Evolutionary conservation across 1,140 invertebrate genomes (phyloP).

Genomic region (Pseudomyrmex dendroicus): DNA sequence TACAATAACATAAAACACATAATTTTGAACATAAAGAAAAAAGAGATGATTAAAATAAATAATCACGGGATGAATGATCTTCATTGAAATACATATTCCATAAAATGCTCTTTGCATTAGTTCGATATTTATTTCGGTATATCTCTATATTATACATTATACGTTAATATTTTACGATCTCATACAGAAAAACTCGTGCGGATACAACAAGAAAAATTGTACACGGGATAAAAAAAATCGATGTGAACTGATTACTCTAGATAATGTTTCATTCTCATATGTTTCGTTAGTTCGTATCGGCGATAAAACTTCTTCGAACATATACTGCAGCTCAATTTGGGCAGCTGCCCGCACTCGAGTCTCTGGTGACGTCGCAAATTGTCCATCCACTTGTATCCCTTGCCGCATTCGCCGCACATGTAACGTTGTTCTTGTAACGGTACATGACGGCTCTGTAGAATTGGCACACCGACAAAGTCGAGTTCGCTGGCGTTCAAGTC

Average conservation of each 20-base stretch:
- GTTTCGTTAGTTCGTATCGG: slow-evolving; percentile 73
- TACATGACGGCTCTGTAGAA: neutral
- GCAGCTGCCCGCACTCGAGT: slow-evolving; percentile 82
- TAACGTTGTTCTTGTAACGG: slow-evolving; percentile 60
- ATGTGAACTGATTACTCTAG: neutral
- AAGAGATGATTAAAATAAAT: too few relatives aligned
- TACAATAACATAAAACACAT: too few relatives aligned
- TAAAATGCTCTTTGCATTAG: too few relatives aligned
- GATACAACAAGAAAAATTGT: too few relatives aligned
- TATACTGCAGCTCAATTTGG: slow-evolving; percentile 77
- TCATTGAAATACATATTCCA: too few relatives aligned
- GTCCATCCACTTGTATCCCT: slow-evolving; percentile 74
- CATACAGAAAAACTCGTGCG: too few relatives aligned
- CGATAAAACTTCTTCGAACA: slow-evolving; percentile 76
- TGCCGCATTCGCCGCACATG: slow-evolving; percentile 75
- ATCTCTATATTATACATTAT: too few relatives aligned
- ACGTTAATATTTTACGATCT: too few relatives aligned
- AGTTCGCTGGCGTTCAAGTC: neutral
- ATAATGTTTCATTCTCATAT: slow-evolving; percentile 66
- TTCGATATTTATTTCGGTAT: too few relatives aligned
- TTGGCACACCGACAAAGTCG: neutral
- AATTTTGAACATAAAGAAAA: too few relatives aligned
- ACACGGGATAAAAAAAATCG: too few relatives aligned
- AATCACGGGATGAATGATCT: too few relatives aligned
- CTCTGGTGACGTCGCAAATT: slow-evolving; percentile 80